phyloP scores from a whole-genome alignment of 2,797 vertebrate genomes.

The Rhinophrynus dorsalis region DNA sequence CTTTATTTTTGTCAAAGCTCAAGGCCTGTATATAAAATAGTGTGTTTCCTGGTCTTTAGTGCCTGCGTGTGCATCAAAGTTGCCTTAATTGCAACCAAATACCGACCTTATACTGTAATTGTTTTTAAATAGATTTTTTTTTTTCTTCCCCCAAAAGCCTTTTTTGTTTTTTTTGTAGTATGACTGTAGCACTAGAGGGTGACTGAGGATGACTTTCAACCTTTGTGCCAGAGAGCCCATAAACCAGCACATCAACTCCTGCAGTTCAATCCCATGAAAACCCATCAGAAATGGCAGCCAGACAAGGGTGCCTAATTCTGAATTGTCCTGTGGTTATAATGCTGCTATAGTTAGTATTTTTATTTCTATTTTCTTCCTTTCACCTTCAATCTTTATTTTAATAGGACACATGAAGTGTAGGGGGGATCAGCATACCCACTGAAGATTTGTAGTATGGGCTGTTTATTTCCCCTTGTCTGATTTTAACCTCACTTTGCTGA shows the following conservation, averaged over 20 bases:
- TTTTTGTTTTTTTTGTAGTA: constrained; percentile 40
- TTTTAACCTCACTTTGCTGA: too few species aligned
- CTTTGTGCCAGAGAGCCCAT: not conserved
- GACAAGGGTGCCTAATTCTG: not conserved
- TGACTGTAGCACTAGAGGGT: not conserved
- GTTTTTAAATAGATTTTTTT: constrained; percentile 51
- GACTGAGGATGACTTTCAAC: not conserved
- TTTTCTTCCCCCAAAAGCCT: constrained; percentile 41
- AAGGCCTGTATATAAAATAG: not conserved
- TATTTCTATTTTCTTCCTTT: too few species aligned
- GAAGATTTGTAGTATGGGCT: too few species aligned
- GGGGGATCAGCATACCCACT: too few species aligned
- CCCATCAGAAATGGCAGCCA: not conserved
- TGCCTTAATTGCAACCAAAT: constrained; percentile 39
- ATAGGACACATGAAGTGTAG: not conserved
- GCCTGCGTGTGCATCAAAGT: constrained; percentile 14
- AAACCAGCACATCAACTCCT: not conserved
- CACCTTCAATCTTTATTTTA: not conserved
- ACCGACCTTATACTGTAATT: constrained; percentile 5
- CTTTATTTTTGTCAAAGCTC: not conserved
- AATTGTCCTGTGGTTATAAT: not conserved
- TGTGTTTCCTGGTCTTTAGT: not conserved
- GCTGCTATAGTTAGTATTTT: not conserved
- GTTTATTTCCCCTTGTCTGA: too few species aligned
- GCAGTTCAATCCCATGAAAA: too few species aligned